Conservation (phyloP, 2,113 vertebrate species). For the Dendropsophus ebraccatus region DNA sequence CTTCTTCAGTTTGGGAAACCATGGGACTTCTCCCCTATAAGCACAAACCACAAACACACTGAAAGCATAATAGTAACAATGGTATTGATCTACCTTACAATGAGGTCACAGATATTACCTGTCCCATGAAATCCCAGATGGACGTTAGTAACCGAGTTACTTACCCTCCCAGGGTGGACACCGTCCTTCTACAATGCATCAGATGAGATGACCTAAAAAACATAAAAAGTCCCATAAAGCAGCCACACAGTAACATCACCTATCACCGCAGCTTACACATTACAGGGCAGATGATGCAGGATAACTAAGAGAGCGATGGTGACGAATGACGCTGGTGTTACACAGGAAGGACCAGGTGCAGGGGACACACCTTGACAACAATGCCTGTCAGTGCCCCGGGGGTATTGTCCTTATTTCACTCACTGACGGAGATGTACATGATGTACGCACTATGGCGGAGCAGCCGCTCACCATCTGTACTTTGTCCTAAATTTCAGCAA, state of each 20-base stretch:
- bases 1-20: too few relatives aligned
- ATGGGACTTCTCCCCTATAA: too few relatives aligned
- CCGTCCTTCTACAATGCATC: background rate
- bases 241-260: background rate
- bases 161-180: background rate
- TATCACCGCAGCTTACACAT: background rate
- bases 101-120: too few relatives aligned
- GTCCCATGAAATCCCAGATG: too few relatives aligned
- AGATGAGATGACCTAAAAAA: background rate
- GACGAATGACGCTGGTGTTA: too few relatives aligned
- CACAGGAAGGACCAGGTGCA: background rate
- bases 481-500: too few relatives aligned
- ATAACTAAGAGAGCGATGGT: background rate
- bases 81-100: too few relatives aligned
- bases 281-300: background rate
- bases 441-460: background rate
- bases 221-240: background rate
- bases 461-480: background rate
- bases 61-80: too few relatives aligned
- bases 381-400: background rate
- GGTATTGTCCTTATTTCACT: background rate
- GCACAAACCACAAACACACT: too few relatives aligned
- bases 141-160: background rate
- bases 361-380: slow-evolving; percentile 31
- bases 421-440: background rate